Percentiles rank a stretch among this genome's conserved stretches.
Evolutionary conservation across 2,797 vertebrate species (phyloP).

Genomic region (Galaxias olidus): DNA sequence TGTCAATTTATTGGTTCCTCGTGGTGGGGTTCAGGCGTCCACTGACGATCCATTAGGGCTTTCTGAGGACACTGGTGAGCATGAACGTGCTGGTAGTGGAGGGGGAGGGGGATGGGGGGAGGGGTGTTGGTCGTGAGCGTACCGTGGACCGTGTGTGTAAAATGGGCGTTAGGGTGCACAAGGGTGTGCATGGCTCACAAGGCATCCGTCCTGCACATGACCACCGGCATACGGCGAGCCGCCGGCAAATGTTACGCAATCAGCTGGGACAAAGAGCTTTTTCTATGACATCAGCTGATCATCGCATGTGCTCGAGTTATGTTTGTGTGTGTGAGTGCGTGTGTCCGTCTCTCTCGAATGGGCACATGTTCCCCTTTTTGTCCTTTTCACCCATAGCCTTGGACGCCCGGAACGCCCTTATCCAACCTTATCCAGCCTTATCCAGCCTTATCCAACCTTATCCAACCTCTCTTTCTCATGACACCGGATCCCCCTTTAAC

Average conservation of each 20-base stretch:
- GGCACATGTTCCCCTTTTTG: neutral
- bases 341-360: neutral
- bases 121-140: slow-evolving; percentile 47
- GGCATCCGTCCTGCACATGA: slow-evolving; percentile 62
- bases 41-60: no score
- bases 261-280: slow-evolving; percentile 62
- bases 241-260: slow-evolving; percentile 48
- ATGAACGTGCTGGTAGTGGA: no score
- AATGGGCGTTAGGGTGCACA: slow-evolving; percentile 15
- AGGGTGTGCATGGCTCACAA: slow-evolving; percentile 18
- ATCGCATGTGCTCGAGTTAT: neutral
- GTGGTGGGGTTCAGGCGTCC: neutral
- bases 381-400: neutral
- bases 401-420: slow-evolving; percentile 40
- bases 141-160: neutral
- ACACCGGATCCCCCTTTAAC: slow-evolving; percentile 44
- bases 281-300: slow-evolving; percentile 43
- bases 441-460: neutral
- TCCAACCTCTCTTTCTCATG: slow-evolving; percentile 18
- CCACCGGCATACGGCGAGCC: slow-evolving; percentile 28
- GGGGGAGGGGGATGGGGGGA: no score
- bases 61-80: neutral
- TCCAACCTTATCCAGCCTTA: slow-evolving; percentile 47
- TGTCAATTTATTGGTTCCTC: no score
- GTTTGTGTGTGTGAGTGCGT: slow-evolving; percentile 10